Evolutionary conservation across 2,888 invertebrate species (phyloP), one percentile per base, ranked within the genome.

Genomic region (Cataglyphis altisquamis): DNA sequence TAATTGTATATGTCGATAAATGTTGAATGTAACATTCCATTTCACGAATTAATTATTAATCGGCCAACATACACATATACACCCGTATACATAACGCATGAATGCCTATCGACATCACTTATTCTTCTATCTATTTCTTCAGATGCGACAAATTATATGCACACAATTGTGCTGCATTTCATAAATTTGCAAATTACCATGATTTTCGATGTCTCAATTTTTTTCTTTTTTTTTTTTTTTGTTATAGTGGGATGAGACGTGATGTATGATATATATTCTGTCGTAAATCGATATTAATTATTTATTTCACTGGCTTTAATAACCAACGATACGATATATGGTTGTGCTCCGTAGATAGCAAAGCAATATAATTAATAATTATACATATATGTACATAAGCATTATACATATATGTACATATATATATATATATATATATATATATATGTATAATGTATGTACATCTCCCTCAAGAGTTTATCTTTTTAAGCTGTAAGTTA

Each of bases 291-390:
- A 85, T 78, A 82, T 82, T 84, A 25, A 1, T 25, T 25, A 84
- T 86, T 88, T 78, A 80, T 74, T 72, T 83, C 83, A 86, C 82
- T 74, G 85, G 82, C 81, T 84, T 83, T 86, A 84, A 72, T 83
- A 84, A 83, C 36, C 84, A 80, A 84, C 83, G 84, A 85, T 39
- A 83, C 77, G 87, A 62, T 83, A 66, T 78, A 88, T 88, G 89
- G 90, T 88, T 90, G 89, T 90, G 90, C 86, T 90, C 84, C 80
- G 78, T 86, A 90, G 70, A 73, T 83, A 84, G 48, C 77, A 86
- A 90, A 86, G 84, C 82, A 81, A 84, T 87, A 82, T 72, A 57
- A 25, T 36, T 82, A 70, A 55, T 36, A 70, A 55, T 36, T 82
- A 15, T 72, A 82, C 55, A 48, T 36, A 48, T 68, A 52, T 57